These are phyloP conservation scores for Ascaphus truei DNA, from an alignment of 2,113 vertebrate species.

Conservation along the genomic window DNA sequence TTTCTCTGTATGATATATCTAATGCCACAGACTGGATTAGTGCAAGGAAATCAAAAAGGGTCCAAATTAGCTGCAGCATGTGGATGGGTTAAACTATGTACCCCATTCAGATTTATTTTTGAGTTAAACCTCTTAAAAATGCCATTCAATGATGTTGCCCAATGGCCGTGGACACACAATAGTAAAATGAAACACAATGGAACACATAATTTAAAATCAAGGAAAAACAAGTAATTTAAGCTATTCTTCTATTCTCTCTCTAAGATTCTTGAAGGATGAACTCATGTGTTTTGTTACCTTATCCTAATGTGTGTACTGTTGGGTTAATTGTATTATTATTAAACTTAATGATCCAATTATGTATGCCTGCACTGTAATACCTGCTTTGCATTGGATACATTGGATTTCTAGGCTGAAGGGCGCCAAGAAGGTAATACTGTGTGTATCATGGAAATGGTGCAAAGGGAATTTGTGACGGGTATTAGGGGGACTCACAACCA, in stretches of 20 bases:
- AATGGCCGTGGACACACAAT: conserved; percentile 14
- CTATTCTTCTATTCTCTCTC: conserved; percentile 12
- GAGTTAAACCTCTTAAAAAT: conserved; percentile 29
- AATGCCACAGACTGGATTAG: conserved; percentile 21
- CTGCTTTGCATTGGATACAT: neutral
- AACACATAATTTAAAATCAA: conserved; percentile 38
- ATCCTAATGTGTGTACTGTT: neutral
- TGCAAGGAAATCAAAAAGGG: neutral
- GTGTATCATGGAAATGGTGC: neutral
- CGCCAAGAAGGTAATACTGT: neutral
- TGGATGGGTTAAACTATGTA: conserved; percentile 30
- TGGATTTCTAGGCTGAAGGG: neutral
- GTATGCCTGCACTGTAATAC: neutral
- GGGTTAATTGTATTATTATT: conserved; percentile 12
- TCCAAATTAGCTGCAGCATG: conserved; percentile 8
- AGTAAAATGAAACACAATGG: conserved; percentile 29
- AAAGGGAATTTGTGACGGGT: neutral
- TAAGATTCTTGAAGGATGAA: conserved; percentile 28
- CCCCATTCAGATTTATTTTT: conserved; percentile 21
- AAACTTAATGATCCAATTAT: neutral
- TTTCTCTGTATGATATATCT: conserved; percentile 9
- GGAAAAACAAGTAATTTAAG: conserved; percentile 23
- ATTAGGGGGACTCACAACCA: too few relatives aligned
- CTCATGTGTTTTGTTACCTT: conserved; percentile 15
- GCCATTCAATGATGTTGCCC: conserved; percentile 10